Evolutionary conservation across 2,113 vertebrate genomes (phyloP), one percentile per base, ranked within the genome.

Genomic region (Hippocampus barbouri): DNA sequence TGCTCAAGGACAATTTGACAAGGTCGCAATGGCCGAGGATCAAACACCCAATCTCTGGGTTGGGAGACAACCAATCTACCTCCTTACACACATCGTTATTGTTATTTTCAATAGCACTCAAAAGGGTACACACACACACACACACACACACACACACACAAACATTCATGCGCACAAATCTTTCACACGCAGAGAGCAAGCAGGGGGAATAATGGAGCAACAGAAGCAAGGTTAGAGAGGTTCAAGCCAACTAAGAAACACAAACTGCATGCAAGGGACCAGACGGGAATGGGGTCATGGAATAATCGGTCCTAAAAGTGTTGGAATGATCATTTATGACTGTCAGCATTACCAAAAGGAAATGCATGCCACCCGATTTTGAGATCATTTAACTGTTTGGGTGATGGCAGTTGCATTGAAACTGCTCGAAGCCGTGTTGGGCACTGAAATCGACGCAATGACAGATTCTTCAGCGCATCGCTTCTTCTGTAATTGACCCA

Each of bases 161-260:
- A 66, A 49, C 0, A 60, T 27, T 47, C 40, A 75, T 41, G 47
- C 71, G 61, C 60, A 45, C 63, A 23, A 57, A 21, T 43, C 79
- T 61, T 66, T 75, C 79, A 81, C 83, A 86, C 69, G 86, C 83
- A 83, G 73, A 86, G 74, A 84, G 83, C 87, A 87, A 86, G 88
- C 88, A 82, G 80, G 75, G 73, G 65, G 78, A 77, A 68, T 74
- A 71, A 70, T 73, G 74, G 74, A 76, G 77, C 47, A 80, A 78
- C 84, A 79, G 78, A 85, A 88, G 86, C 85, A 0, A 77, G 86
- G 88, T 86, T 79, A 84, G 78, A 80, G 62, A 75, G 71, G 51
- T 78, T 79, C 72, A 74, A 74, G 78, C 86, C 84, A 87, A 86
- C 70, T 84, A 82, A 82, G 43, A 76, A 73, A 83, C 62, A 84